Evolutionary conservation across 2,113 vertebrate species (phyloP), one percentile per base, ranked within the genome.

Genomic region (Dipodomys merriami): DNA sequence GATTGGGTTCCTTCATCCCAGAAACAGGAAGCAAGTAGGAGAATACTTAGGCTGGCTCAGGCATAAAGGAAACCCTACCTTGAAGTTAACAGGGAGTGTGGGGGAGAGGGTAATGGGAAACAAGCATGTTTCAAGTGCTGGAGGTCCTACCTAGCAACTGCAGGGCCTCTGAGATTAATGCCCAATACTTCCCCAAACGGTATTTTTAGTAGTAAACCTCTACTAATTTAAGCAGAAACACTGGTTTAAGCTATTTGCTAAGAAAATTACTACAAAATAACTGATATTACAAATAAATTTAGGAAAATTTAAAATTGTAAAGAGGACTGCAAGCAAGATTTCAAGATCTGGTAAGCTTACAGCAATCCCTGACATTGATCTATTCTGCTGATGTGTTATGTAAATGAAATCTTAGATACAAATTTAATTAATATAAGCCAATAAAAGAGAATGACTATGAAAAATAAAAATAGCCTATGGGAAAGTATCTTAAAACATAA

Each of bases 161-260:
- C 49, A 49, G 12, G 49, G 9, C 9, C 49, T 49, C 49, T 49
- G 49, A 49, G 49, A 11, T 9, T 49, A 49, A 49, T 49, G 12
- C 49, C 49, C 12, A 49, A 49, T 49, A 49, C 49, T 49, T 49
- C 49, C 49, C n/a, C 72, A 82, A 78, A 78, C 68, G 6, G 19
- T 49, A 89, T 53, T 83, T 94, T 86, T 90, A 95, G n/a, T 81
- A 72, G 1, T 68, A 86, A 81, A 88, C 83, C 9, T 57, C 30
- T 90, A 8, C 22, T 84, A 86, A 73, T 76, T 93, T 73, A 69
- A 79, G 8, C 35, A 88, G 71, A 96, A 80, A 89, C 73, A 5
- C 1, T 77, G 4, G 7, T 80, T 86, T 88, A 72, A 12, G 5
- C 33, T 15, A 91, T 39, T 90, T 94, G 2, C 33, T 46, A 57